Evolutionary conservation across 2,888 invertebrate genomes (phyloP).

Genomic region (Polydesmus complanatus): DNA sequence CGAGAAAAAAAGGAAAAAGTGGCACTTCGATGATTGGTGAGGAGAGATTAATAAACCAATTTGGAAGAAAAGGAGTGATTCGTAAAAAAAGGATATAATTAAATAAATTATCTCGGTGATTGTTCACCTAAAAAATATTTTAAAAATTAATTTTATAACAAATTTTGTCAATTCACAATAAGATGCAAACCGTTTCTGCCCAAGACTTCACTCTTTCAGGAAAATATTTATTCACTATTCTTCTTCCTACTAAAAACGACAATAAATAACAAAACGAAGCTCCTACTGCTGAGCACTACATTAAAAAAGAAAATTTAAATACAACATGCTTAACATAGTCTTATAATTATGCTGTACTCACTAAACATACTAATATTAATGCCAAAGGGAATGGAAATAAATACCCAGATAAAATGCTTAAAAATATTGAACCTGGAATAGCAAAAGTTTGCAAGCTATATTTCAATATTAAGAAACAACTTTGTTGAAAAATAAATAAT

Average conservation of each 20-base stretch:
- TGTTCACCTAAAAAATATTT: conserved; percentile 41
- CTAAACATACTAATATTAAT: conserved; percentile 52
- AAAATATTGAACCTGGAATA: conserved; percentile 95
- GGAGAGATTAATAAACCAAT: conserved; percentile 97
- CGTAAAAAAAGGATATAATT: conserved; percentile 94
- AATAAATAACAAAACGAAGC: conserved; percentile 89
- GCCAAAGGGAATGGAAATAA: conserved; percentile 87
- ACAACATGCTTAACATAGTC: neutral
- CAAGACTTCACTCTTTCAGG: conserved; percentile 74
- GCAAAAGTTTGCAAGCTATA: conserved; percentile 93
- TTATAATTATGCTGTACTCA: conserved; percentile 26
- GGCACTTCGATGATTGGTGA: conserved; percentile 96
- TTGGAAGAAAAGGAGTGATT: conserved; percentile 93
- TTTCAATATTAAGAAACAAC: neutral
- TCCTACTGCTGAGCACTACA: conserved; percentile 79
- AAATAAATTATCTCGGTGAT: conserved; percentile 74
- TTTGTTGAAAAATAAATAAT: neutral
- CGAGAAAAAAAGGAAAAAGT: conserved; percentile 75
- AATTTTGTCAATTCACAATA: conserved; percentile 4
- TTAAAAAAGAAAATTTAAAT: conserved; percentile 16
- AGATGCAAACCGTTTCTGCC: conserved; percentile 54
- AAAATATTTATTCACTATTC: conserved; percentile 69
- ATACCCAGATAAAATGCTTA: conserved; percentile 93
- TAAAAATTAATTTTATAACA: conserved; percentile 12
- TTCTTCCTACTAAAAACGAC: conserved; percentile 76